Evolutionary conservation across 2,113 vertebrate genomes (phyloP), one percentile per base, ranked within the genome.

Genomic region (Euleptes europaea): DNA sequence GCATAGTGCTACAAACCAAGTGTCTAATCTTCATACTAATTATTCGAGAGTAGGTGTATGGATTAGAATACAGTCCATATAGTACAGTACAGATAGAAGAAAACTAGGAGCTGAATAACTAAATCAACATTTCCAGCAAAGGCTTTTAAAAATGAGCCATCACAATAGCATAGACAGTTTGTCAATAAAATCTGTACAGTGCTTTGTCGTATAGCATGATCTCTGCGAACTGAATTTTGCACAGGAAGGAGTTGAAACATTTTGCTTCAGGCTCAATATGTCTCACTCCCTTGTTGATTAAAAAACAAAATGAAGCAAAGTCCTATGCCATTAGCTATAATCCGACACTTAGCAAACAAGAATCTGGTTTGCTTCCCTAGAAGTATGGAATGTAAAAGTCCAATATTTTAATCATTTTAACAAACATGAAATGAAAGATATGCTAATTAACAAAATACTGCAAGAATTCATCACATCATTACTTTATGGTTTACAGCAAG

Each of bases 391-490:
- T 54, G 12, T 47, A 0, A 47, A 85, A 87, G 38, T 84, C 60
- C 80, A 84, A 51, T 38, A 84, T 85, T 91, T 91, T 70, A 42
- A 73, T 88, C 87, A 28, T 17, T 7, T 90, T 60, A 81, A 72
- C 11, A 75, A 87, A 86, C 4, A 75, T 60, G 2, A 81, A 28
- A 0, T 2, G 83, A 90, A 12, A 51, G 78, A 80, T 0, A 74
- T 33, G 4, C 10, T 1, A 84, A 54, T 11, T 81, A 82, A n/a
- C n/a, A 83, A 83, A 8, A 26, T 63, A 42, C 54, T 1, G 65
- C 35, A 78, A 49, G 33, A 90, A 51, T 71, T 19, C 72, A 85
- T 88, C 70, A 33, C 28, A 82, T 66, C 28, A 1, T 83, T 80
- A 89, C 89, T 73, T 88, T 88, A 1, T 88, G 70, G 91, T 86